A percentile compares a stretch with the other conserved stretches of the same genome.
Conservation (phyloP, 2,113 vertebrate species). For the Apteryx owenii region DNA sequence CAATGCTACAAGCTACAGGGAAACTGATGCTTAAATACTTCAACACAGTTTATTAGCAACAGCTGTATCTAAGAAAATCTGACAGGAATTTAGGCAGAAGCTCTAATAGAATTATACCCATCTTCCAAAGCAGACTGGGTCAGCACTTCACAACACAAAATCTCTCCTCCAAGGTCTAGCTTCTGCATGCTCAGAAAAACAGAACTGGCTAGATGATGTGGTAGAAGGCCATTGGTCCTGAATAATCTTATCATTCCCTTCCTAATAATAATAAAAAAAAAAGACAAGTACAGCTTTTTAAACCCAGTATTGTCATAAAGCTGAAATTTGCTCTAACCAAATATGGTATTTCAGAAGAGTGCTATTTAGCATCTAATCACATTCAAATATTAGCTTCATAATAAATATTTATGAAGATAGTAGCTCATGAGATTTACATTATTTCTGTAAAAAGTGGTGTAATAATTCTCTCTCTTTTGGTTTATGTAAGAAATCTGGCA, state of each 20-base stretch:
- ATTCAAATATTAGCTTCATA: background rate
- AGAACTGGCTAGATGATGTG: background rate
- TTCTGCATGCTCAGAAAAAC: background rate
- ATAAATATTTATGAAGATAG: slow-evolving; percentile 41
- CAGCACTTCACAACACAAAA: background rate
- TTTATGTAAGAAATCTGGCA: background rate
- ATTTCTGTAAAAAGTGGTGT: slow-evolving; percentile 47
- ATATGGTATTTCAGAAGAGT: background rate
- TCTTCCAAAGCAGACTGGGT: background rate
- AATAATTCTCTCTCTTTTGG: background rate
- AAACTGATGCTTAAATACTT: background rate
- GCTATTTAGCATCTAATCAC: slow-evolving; percentile 30
- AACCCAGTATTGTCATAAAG: background rate
- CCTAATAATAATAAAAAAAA: background rate
- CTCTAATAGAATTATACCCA: background rate
- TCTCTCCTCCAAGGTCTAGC: background rate
- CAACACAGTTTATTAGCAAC: background rate
- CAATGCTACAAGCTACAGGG: background rate
- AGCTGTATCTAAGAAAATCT: background rate
- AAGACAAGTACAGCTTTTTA: background rate
- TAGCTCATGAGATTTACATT: slow-evolving; percentile 19
- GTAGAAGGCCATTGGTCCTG: background rate
- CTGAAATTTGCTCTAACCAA: background rate
- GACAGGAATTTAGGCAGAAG: background rate
- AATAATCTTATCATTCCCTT: background rate